A percentile compares a stretch with the other conserved stretches of the same genome.
phyloP scores from a whole-genome alignment of 2,797 vertebrate species.

The Thripadectes ignobilis region DNA sequence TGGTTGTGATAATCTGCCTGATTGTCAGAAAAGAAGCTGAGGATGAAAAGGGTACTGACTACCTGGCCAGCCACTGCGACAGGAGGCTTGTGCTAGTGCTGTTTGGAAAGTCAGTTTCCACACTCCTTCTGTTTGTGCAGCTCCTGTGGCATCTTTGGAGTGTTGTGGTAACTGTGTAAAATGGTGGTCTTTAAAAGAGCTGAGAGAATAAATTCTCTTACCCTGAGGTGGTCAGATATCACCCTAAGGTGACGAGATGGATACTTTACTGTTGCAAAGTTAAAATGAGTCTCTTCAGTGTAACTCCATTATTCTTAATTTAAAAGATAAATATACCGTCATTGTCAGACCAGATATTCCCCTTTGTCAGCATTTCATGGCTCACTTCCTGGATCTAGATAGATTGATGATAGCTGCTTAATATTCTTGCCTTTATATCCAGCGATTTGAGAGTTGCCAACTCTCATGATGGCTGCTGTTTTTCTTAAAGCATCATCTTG shows the following conservation, averaged over 20 bases:
- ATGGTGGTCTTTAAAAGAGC: not conserved
- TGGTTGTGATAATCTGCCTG: not conserved
- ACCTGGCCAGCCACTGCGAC: rapidly evolving
- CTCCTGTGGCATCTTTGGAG: not conserved
- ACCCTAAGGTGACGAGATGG: not conserved
- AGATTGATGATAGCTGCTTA: constrained; percentile 64
- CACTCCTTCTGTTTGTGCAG: not conserved
- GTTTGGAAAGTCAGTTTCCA: not conserved
- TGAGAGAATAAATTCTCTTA: not conserved
- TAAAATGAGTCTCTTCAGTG: constrained; percentile 29
- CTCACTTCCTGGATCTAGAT: constrained; percentile 39
- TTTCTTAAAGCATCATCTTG: constrained; percentile 25
- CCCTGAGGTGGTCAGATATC: not conserved
- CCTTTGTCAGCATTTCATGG: constrained; percentile 62
- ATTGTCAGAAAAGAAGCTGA: not conserved
- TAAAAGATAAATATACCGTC: constrained; percentile 55
- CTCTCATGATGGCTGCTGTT: constrained; percentile 49
- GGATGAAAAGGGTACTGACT: not conserved
- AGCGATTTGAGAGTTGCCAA: constrained; percentile 58
- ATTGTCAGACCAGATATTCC: constrained; percentile 50
- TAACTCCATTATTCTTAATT: constrained; percentile 61
- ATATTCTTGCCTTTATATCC: constrained; percentile 54
- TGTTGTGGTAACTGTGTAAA: not conserved
- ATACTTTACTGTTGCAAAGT: not conserved
- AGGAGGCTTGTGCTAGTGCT: not conserved